phyloP scores from a whole-genome alignment of 1,140 invertebrate genomes.

The Heliconius congener region DNA sequence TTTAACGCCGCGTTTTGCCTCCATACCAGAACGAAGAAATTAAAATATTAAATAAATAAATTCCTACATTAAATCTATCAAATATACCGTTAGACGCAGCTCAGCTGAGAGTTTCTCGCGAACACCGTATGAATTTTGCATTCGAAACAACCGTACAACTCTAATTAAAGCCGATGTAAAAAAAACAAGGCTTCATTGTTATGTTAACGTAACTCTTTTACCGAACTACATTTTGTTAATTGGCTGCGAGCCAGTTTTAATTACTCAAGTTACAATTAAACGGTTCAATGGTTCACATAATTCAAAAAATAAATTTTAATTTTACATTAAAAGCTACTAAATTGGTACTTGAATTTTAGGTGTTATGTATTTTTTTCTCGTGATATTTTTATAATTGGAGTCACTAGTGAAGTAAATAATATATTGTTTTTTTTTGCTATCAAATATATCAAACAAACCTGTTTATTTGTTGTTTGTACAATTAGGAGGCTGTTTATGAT shows the following conservation, averaged over 20 bases:
- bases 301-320: conserved; percentile 30
- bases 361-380: too few species aligned
- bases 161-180: conserved; percentile 67
- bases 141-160: conserved; percentile 50
- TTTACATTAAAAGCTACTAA: conserved; percentile 10
- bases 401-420: neutral
- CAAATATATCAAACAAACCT: too few species aligned
- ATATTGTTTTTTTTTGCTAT: too few species aligned
- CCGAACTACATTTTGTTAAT: conserved; percentile 74
- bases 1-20: too few species aligned
- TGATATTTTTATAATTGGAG: neutral
- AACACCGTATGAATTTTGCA: conserved; percentile 36
- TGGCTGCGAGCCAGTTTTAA: conserved; percentile 68
- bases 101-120: conserved; percentile 8
- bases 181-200: conserved; percentile 64
- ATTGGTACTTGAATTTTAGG: neutral
- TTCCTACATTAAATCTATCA: neutral
- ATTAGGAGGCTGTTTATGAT: too few species aligned
- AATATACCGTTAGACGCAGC: conserved; percentile 2
- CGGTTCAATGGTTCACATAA: conserved; percentile 34
- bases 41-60: neutral
- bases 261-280: conserved; percentile 55
- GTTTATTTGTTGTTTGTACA: too few species aligned
- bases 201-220: conserved; percentile 55
- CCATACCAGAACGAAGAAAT: too few species aligned